phyloP scores from a whole-genome alignment of 2,113 vertebrate species.

The Delphinapterus leucas region DNA sequence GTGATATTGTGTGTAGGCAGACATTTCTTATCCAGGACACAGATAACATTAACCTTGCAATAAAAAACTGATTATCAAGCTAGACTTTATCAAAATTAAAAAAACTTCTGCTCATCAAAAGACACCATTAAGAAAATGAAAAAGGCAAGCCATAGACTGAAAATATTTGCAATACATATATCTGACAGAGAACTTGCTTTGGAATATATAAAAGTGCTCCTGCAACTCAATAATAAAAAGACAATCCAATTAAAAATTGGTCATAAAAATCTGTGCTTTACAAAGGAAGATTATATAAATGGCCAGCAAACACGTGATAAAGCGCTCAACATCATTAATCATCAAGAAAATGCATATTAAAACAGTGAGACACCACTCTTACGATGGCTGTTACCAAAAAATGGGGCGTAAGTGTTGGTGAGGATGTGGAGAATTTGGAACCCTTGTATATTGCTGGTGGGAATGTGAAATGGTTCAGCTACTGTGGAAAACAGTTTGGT shows the following conservation, averaged over 20 bases:
- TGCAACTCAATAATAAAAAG: not conserved
- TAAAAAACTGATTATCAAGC: not conserved
- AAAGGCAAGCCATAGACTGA: not conserved
- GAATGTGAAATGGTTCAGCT: not conserved
- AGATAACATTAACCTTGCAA: not conserved
- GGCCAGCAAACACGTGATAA: not conserved
- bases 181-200: not conserved
- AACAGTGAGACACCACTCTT: not conserved
- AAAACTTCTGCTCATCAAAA: not conserved
- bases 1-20: not conserved
- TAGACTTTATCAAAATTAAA: constrained; percentile 12
- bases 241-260: not conserved
- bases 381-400: not conserved
- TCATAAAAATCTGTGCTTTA: not conserved
- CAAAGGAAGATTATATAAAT: not conserved
- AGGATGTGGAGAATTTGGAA: not conserved
- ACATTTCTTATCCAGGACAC: not conserved
- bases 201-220: not conserved
- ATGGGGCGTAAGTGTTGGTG: not conserved
- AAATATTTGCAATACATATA: not conserved
- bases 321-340: not conserved
- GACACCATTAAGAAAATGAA: not conserved
- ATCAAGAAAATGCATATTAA: not conserved
- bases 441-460: not conserved
- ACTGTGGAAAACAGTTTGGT: not conserved